Conservation (phyloP, 2,888 invertebrate genomes). For the Lycophotia porphyrea region DNA sequence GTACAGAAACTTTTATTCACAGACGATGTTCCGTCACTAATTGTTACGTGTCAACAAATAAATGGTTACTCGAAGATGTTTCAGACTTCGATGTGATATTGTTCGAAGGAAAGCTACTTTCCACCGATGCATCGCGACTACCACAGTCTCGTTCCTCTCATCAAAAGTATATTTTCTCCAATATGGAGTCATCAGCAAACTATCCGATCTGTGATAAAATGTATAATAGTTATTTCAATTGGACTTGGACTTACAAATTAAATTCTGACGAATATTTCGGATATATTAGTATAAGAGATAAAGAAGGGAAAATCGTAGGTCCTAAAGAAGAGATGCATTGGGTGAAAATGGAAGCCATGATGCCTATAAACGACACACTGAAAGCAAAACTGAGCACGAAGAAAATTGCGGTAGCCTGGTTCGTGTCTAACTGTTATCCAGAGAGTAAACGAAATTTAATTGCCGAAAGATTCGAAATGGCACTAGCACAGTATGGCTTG, state of each 20-base stretch:
- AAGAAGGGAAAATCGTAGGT: constrained; percentile 69
- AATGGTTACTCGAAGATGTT: constrained; percentile 65
- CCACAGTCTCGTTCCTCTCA: constrained; percentile 70
- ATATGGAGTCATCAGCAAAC: constrained; percentile 73
- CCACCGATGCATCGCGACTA: constrained; percentile 27
- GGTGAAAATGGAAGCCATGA: constrained; percentile 71
- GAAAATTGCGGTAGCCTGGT: constrained; percentile 78
- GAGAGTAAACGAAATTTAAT: constrained; percentile 68
- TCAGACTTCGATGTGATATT: constrained; percentile 76
- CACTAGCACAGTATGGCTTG: constrained; percentile 69
- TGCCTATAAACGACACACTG: constrained; percentile 68
- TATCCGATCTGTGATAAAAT: constrained; percentile 70
- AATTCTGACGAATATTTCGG: constrained; percentile 74
- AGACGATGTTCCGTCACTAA: constrained; percentile 75
- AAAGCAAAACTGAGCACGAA: constrained; percentile 71
- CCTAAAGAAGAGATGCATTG: constrained; percentile 74
- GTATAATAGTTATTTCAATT: constrained; percentile 76
- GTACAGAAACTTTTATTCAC: constrained; percentile 70
- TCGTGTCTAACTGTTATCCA: constrained; percentile 77
- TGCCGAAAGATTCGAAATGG: constrained; percentile 64
- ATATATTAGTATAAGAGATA: constrained; percentile 73
- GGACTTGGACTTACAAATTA: constrained; percentile 79
- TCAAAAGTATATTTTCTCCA: constrained; percentile 59
- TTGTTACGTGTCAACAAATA: constrained; percentile 77
- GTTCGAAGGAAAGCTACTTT: constrained; percentile 76